Evolutionary conservation across 1,140 invertebrate species (phyloP).

Genomic region (Papilio polytes): DNA sequence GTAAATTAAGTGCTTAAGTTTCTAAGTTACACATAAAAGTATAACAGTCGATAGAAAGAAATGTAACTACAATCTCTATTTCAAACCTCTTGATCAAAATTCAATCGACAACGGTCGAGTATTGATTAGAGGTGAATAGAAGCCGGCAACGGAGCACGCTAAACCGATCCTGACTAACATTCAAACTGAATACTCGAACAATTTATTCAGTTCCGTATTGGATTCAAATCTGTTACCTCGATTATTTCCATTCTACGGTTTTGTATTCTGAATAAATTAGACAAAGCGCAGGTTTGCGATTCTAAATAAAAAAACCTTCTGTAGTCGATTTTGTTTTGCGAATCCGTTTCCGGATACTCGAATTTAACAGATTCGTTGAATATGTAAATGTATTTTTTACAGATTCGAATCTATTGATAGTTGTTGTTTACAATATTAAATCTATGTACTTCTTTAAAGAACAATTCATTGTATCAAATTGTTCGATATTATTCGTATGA

Average conservation of each 20-base stretch:
- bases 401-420: neutral
- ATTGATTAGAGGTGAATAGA: conserved; percentile 9
- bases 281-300: neutral
- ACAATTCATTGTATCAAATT: neutral
- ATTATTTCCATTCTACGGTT: conserved; percentile 4
- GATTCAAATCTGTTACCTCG: conserved; percentile 11
- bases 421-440: neutral
- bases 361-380: neutral
- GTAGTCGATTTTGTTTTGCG: neutral
- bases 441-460: neutral
- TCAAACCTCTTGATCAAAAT: conserved; percentile 8
- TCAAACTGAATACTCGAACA: conserved; percentile 20
- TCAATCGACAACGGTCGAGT: conserved; percentile 7
- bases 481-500: conserved; percentile 17
- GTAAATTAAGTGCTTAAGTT: too few relatives aligned
- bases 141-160: neutral
- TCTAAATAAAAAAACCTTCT: neutral
- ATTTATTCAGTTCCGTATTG: conserved; percentile 15
- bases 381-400: neutral
- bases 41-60: neutral
- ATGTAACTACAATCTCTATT: neutral
- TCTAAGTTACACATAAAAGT: neutral
- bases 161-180: neutral
- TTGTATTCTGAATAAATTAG: conserved; percentile 10
- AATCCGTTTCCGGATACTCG: neutral